Base-by-base conservation (phyloP, 2,797 vertebrate genomes). In the Sebastes miniatus region DNA sequence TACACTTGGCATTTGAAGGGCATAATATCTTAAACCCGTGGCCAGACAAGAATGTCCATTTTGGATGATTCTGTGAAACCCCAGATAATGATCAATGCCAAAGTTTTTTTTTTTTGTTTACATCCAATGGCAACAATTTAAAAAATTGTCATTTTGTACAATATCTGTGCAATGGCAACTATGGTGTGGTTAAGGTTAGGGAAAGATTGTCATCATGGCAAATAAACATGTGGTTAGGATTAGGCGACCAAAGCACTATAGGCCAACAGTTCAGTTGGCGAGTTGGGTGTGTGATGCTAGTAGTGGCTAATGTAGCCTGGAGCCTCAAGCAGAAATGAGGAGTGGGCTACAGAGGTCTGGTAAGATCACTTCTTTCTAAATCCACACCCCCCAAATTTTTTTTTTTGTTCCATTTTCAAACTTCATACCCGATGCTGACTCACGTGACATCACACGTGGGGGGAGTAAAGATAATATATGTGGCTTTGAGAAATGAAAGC, bases 171-270 rank as follows among this genome's bases (percentile, higher is more conserved):
- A 43, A 31, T 74, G 61, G 54, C 16, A 52, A 34, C 65, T 34
- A 57, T 1, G 4, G 22, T 43, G 56, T 31, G 36, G 12, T 43
- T 24, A 59, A 8, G 27, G 27, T 69, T 22, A 6, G 18, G 52
- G 27, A 59, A 10, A 69, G 63, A 80, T 77, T 69, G 50, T 84
- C 39, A 1, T 73, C 61, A 34, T 67, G 56, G 59, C 31, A 56
- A 77, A 74, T 63, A 63, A 27, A 63, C 25, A 47, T 47, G 56
- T 29, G 54, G 22, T 27, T 24, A 10, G 14, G 12, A 29, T 16
- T 9, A 11, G 31, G 20, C 14, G 39, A 61, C 22, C 36, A 34
- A 63, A 65, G 11, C 25, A 18, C 14, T 43, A 20, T 39, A 39
- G n/a, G 22, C 10, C 59, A 62, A 32, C 31, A 39, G 25, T 31